Evolutionary conservation across 2,888 invertebrate genomes (phyloP).

Genomic region (Drosophila leonis): DNA sequence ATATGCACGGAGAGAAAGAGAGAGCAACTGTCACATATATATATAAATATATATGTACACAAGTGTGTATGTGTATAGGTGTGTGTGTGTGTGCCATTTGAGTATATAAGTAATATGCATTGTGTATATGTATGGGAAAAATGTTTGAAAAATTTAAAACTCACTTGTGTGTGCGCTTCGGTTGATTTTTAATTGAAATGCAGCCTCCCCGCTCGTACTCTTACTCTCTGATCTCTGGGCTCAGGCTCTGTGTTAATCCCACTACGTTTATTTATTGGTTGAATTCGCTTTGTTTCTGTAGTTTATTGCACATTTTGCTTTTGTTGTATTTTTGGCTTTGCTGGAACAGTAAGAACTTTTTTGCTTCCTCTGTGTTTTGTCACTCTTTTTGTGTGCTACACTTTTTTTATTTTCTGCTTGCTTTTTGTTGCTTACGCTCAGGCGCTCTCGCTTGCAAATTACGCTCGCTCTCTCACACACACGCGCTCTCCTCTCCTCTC

Average conservation of each 20-base stretch:
- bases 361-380: conserved; percentile 22
- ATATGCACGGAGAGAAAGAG: not conserved
- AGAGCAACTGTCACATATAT: conserved; percentile 28
- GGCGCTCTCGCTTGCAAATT: conserved; percentile 21
- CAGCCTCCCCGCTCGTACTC: conserved; percentile 6
- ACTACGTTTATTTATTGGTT: conserved; percentile 33
- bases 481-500: not conserved
- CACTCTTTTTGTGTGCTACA: conserved; percentile 52
- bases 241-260: conserved; percentile 29
- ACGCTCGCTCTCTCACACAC: conserved; percentile 8
- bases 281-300: conserved; percentile 30
- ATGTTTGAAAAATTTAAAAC: conserved; percentile 67
- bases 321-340: conserved; percentile 28
- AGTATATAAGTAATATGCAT: conserved; percentile 49
- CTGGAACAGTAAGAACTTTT: conserved; percentile 27
- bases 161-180: conserved; percentile 75
- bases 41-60: conserved; percentile 7
- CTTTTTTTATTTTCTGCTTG: conserved; percentile 29
- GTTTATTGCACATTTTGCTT: conserved; percentile 73
- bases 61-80: conserved; percentile 5
- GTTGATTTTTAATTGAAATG: conserved; percentile 36
- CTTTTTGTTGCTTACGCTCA: conserved; percentile 21
- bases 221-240: not conserved
- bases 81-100: conserved; percentile 49
- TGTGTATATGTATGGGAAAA: conserved; percentile 59